Conservation (phyloP, 2,113 vertebrate species). For the Hiodon alosoides region DNA sequence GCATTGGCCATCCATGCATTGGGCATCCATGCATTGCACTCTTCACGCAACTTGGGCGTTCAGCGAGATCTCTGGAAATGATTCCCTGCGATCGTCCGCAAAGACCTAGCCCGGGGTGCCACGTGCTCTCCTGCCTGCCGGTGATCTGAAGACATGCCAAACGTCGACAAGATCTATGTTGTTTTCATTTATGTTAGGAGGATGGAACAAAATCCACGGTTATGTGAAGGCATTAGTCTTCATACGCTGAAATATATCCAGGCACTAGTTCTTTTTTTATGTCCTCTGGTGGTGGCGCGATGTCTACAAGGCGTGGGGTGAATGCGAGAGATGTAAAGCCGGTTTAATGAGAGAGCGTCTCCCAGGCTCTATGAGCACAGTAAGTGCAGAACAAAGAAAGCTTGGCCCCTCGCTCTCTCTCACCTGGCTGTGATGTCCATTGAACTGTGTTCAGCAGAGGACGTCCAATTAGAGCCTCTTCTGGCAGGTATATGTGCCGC, state of each 20-base stretch:
- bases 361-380: not conserved
- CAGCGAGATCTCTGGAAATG: too few relatives aligned
- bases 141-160: too few relatives aligned
- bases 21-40: too few relatives aligned
- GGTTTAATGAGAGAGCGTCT: slow-evolving; percentile 1
- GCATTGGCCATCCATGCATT: too few relatives aligned
- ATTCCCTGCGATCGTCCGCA: too few relatives aligned
- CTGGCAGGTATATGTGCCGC: not conserved
- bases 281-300: not conserved
- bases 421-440: not conserved
- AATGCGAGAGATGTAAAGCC: not conserved
- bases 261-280: not conserved
- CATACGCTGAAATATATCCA: not conserved
- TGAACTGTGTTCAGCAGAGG: slow-evolving; percentile 3
- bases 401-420: not conserved
- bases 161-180: too few relatives aligned
- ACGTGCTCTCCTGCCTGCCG: too few relatives aligned
- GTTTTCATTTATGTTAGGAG: too few relatives aligned
- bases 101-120: too few relatives aligned
- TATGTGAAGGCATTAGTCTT: not conserved
- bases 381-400: not conserved
- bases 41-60: too few relatives aligned
- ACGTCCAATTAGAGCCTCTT: slow-evolving; percentile 1
- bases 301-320: not conserved
- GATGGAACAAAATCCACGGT: not conserved